Base-by-base conservation (phyloP, 2,113 vertebrate genomes). In the Syrmaticus mikado region DNA sequence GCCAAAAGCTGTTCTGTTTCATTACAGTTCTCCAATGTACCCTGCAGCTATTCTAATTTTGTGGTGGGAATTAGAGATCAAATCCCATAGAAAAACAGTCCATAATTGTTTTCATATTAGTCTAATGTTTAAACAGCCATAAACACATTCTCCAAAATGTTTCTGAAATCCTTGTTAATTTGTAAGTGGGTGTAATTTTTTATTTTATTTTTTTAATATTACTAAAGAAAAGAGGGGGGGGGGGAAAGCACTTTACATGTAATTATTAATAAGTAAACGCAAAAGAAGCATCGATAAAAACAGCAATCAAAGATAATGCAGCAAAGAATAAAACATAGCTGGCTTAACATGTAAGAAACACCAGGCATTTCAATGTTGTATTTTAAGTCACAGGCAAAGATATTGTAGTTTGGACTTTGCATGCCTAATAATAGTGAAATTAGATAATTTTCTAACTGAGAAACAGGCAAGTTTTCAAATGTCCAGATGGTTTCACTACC, bases 381-480 rank as follows among this genome's bases (percentile, higher is more conserved):
- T 92, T 84, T 96, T 88, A 88, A 94, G 87, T 83, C 70, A 61
- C 8, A 71, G 70, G 76, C 48, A 68, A 95, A 91, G 65, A 90
- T 84, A 72, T 57, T 94, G 61, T 73, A 86, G 4, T 90, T 95
- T 94, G 53, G 90, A 94, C 48, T 83, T 93, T 2, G 1, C 82
- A 93, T 86, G 76, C 73, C 87, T 95, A 95, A 96, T 94, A 96
- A 95, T 93, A 97, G 82, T 86, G 85, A 90, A 96, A 96, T 96
- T 94, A 94, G 87, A 93, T 93, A 96, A 97, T 95, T 96, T 95
- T 86, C 95, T 96, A 95, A 81, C 85, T 68, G 82, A 93, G 95
- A 97, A 95, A 95, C 94, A 95, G 91, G 94, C 96, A 96, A 97
- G 85, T 96, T 96, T 96, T 95, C 95, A 96, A 97, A 95, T 91